Base-by-base conservation (phyloP, 2,888 invertebrate species). In the Cataglyphis livida region DNA sequence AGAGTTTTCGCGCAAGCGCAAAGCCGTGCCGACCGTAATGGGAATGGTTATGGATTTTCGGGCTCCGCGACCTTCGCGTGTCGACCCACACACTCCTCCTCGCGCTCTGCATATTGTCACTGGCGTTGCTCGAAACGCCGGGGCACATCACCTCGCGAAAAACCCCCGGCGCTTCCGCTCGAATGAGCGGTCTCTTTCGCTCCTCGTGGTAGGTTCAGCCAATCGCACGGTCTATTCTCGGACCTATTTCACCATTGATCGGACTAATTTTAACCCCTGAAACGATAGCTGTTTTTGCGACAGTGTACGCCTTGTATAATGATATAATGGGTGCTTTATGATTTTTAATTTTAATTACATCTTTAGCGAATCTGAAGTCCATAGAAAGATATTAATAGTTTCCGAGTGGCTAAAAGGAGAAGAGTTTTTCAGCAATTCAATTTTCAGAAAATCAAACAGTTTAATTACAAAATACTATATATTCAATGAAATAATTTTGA, bases 1-100 rank as follows among this genome's bases (percentile, higher is more conserved):
- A 85, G 54, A n/a, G 84, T 87, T 44, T 35, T 79, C 87, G 88
- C 90, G 91, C 90, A 91, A 88, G 91, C 92, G 91, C 91, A 87
- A 87, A 62, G 74, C 87, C 86, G 18, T 87, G 87, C 79, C 85
- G 87, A 89, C 87, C 87, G 86, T 90, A 88, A 89, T 85, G 88
- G 90, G 91, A 90, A 89, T 90, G 91, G 91, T 93, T 93, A 93
- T 93, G 92, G 93, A 93, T 93, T 93, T 93, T 93, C 91, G 91
- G 91, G 89, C 89, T 87, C 82, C 64, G 85, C 91, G 91, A 92
- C 92, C 92, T 92, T 92, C 92, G 90, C 88, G 84, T 86, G 89
- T 88, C 89, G 89, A 85, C 89, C 86, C 86, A 87, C 86, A 87
- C 88, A 88, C 85, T 88, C 87, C 81, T 89, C 85, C 83, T 88